Evolutionary conservation across 2,888 invertebrate species (phyloP).

Genomic region (Aphelenchoides bicaudatus): DNA sequence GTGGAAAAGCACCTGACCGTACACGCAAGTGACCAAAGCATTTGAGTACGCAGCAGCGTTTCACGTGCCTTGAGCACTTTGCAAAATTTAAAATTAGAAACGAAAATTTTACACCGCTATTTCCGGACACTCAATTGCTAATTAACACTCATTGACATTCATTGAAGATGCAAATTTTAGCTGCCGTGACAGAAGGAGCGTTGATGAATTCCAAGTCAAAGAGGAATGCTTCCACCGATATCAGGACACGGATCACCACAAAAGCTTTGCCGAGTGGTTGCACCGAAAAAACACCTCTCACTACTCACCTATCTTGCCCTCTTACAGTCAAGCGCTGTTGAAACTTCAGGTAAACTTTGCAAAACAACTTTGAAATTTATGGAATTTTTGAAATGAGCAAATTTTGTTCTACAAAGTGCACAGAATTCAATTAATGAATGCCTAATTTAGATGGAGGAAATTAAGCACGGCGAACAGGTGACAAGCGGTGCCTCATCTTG

Average conservation of each 20-base stretch:
- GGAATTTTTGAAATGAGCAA: neutral
- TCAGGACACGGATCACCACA: constrained; percentile 45
- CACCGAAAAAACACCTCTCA: constrained; percentile 58
- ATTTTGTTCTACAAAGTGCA: too few relatives aligned
- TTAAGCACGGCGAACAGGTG: constrained; percentile 54
- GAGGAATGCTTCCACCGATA: constrained; percentile 54
- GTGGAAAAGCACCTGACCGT: too few relatives aligned
- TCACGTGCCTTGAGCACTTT: too few relatives aligned
- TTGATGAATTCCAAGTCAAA: constrained; percentile 28
- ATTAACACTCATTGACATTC: too few relatives aligned
- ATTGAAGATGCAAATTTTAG: too few relatives aligned
- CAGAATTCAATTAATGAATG: too few relatives aligned
- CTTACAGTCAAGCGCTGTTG: constrained; percentile 55
- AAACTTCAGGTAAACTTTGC: constrained; percentile 50
- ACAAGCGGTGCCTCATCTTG: constrained; percentile 54
- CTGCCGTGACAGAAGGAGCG: constrained; percentile 22
- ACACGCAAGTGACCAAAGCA: too few relatives aligned
- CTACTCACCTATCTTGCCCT: constrained; percentile 58
- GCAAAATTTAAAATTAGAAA: too few relatives aligned
- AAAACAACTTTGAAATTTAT: too few relatives aligned
- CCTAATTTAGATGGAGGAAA: constrained; percentile 41
- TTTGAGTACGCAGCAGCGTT: too few relatives aligned
- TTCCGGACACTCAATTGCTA: too few relatives aligned
- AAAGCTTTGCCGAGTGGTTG: constrained; percentile 51
- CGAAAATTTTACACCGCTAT: too few relatives aligned